Evolutionary conservation across 2,888 invertebrate genomes (phyloP), one percentile per base, ranked within the genome.

Genomic region (Brachynemurus nebulosus): DNA sequence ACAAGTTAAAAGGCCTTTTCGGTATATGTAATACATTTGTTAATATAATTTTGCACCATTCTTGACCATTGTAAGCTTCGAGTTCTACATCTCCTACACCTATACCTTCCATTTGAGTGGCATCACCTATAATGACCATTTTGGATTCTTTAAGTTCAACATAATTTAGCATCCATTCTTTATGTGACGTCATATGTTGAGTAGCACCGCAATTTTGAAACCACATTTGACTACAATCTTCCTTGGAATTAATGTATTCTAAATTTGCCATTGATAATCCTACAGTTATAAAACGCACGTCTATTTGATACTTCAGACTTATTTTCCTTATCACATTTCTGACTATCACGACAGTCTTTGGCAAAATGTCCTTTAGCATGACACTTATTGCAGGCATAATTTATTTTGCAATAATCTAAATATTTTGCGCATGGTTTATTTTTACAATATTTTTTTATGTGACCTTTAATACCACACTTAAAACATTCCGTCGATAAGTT

Each of bases 381-480:
- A 42, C 54, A 56, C 5, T 16, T 52, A 44, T 56, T 55, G 41
- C 55, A 56, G 4, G 42, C 30, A 46, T 55, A 56, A 7, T 46
- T 53, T 18, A 47, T 53, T 39, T 53, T 56, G 42, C 53, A 54
- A 35, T 54, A 53, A 4, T 49, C 53, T 37, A 53, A 36, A 34
- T 54, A 54, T 44, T 51, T 51, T 7, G 47, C 47, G 25, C 46
- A 51, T 21, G 54, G 52, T 37, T 52, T 54, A 37, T 44, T 42
- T 38, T 37, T 44, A 36, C 54, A 55, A 14, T 51, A 19, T 47
- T 47, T 47, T 40, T 53, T 53, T 2, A 52, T 12, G 34, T 54
- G 54, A 5, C 53, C 54, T 20, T 20, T 38, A 6, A 20, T 19
- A 4, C 50, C 49, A 41, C 52, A 55, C 37, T 50, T 51, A 33